phyloP scores from a whole-genome alignment of 2,888 invertebrate genomes.

The Gari tellinella region DNA sequence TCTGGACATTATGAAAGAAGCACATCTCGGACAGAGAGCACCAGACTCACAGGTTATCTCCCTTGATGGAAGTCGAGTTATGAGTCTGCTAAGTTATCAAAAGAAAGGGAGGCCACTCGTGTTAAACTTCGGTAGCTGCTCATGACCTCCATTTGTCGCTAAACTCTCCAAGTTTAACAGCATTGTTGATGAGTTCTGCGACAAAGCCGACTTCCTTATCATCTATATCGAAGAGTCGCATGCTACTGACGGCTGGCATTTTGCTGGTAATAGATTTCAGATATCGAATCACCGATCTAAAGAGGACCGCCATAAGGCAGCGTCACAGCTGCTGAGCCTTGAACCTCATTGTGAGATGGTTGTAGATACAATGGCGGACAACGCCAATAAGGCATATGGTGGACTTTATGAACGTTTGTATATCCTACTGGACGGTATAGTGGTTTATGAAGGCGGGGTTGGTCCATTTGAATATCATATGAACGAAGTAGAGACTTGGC shows the following conservation, averaged over 20 bases:
- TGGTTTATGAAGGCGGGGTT: slow-evolving; percentile 71
- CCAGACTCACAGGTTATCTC: slow-evolving; percentile 60
- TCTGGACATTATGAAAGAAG: slow-evolving; percentile 41
- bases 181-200: slow-evolving; percentile 67
- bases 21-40: slow-evolving; percentile 35
- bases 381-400: slow-evolving; percentile 71
- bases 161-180: slow-evolving; percentile 71
- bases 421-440: slow-evolving; percentile 65
- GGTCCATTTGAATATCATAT: slow-evolving; percentile 72
- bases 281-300: slow-evolving; percentile 65
- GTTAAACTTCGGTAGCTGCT: slow-evolving; percentile 80
- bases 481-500: slow-evolving; percentile 72
- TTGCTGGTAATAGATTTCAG: slow-evolving; percentile 64
- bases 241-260: slow-evolving; percentile 77
- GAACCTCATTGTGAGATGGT: slow-evolving; percentile 65
- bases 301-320: slow-evolving; percentile 69
- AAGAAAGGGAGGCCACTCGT: slow-evolving; percentile 73
- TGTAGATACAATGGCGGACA: slow-evolving; percentile 73
- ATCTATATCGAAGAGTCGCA: slow-evolving; percentile 81
- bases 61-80: slow-evolving; percentile 16
- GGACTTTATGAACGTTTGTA: slow-evolving; percentile 77
- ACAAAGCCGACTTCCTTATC: slow-evolving; percentile 75
- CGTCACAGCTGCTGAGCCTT: slow-evolving; percentile 49
- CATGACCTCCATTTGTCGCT: slow-evolving; percentile 78
- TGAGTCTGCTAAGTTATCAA: slow-evolving; percentile 54